These are phyloP conservation scores for Margaritifera margaritifera DNA, from an alignment of 2,888 invertebrate species.

Conservation along the genomic window DNA sequence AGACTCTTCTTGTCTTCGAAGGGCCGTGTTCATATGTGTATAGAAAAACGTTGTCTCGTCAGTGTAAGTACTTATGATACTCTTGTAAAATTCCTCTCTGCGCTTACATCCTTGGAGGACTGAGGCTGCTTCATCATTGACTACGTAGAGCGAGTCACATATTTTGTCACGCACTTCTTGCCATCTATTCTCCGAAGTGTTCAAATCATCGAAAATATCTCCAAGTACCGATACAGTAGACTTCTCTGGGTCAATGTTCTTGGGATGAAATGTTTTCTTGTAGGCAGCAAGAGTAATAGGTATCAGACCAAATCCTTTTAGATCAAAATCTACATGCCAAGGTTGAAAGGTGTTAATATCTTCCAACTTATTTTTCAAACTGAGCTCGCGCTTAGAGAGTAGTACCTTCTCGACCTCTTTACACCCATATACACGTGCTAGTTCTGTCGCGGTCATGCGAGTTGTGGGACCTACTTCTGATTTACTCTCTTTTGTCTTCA, in stretches of 20 bases:
- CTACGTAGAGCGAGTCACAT: slow-evolving; percentile 24
- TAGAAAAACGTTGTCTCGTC: slow-evolving; percentile 32
- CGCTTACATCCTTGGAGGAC: slow-evolving; percentile 16
- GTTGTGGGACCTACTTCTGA: slow-evolving; percentile 26
- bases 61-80: slow-evolving; percentile 32
- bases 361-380: not conserved
- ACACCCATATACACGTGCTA: slow-evolving; percentile 32
- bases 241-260: slow-evolving; percentile 16
- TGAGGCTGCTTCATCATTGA: slow-evolving; percentile 15
- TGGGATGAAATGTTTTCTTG: slow-evolving; percentile 36
- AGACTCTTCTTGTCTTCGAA: slow-evolving; percentile 29
- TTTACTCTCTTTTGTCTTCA: slow-evolving; percentile 29
- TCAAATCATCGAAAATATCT: slow-evolving; percentile 30
- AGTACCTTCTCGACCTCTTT: slow-evolving; percentile 12
- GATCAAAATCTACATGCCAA: slow-evolving; percentile 1
- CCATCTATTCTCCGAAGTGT: slow-evolving; percentile 24
- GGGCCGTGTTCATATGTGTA: slow-evolving; percentile 32
- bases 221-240: slow-evolving; percentile 18
- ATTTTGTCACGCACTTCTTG: slow-evolving; percentile 30
- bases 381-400: too few species aligned
- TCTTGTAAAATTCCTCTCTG: slow-evolving; percentile 22
- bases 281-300: slow-evolving; percentile 34
- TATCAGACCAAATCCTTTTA: slow-evolving; percentile 22
- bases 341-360: slow-evolving; percentile 23
- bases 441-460: slow-evolving; percentile 21